A percentile compares a stretch with the other conserved stretches of the same genome.
Conservation (phyloP, 2,888 invertebrate genomes). For the Acanthosepion lycidas region DNA sequence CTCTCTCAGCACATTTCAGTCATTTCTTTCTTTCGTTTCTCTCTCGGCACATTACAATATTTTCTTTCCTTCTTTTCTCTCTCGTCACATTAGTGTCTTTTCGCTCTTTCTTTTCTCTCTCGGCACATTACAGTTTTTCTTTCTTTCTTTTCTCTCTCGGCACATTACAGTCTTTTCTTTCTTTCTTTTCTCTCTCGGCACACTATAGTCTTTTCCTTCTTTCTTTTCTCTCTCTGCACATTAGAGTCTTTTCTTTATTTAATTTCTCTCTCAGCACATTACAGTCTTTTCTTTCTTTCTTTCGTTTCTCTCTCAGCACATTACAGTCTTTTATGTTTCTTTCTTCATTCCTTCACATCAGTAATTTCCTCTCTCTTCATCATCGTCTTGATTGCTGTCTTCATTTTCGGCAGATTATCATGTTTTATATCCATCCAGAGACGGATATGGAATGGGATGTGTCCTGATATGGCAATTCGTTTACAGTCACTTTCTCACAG, state of each 20-base stretch:
- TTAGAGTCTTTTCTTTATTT: neutral
- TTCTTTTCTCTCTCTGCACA: neutral
- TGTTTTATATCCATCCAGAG: too few relatives aligned
- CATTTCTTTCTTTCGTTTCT: neutral
- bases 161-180: too few relatives aligned
- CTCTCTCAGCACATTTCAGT: neutral
- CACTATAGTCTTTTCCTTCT: neutral
- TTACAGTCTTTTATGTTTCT: neutral
- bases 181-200: too few relatives aligned
- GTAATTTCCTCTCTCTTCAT: too few relatives aligned
- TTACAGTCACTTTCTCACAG: too few relatives aligned
- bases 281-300: neutral
- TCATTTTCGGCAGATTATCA: too few relatives aligned
- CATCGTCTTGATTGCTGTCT: too few relatives aligned
- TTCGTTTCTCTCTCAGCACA: neutral
- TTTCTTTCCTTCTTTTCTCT: neutral
- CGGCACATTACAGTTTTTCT: too few relatives aligned
- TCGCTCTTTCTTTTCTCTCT: too few relatives aligned
- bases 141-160: too few relatives aligned
- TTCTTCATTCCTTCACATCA: neutral
- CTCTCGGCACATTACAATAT: neutral
- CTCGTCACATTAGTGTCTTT: neutral
- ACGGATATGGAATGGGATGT: too few relatives aligned
- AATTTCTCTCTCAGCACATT: neutral
- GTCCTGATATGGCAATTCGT: too few relatives aligned